Percentiles rank a stretch among this genome's conserved stretches.
Conservation (phyloP, 2,113 vertebrate genomes). For the Carlito syrichta region DNA sequence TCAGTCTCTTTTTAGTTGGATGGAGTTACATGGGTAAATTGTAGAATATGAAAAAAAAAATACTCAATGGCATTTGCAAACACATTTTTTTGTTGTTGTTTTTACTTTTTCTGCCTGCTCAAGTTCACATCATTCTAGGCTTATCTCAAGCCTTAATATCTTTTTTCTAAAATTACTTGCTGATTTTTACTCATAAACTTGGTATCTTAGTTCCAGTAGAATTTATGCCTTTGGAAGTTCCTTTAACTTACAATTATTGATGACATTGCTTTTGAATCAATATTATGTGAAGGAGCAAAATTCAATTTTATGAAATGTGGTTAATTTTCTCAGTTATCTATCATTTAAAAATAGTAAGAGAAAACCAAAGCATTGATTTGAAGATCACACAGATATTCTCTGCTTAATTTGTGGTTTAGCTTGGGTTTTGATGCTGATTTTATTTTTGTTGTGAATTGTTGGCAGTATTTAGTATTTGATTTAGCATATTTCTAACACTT, state of each 20-base stretch:
- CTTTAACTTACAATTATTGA: neutral
- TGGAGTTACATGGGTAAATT: neutral
- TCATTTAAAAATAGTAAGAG: constrained; percentile 40
- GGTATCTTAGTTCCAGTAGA: neutral
- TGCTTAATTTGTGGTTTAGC: constrained; percentile 42
- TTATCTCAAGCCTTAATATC: neutral
- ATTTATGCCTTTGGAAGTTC: neutral
- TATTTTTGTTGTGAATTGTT: constrained; percentile 17
- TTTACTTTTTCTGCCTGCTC: neutral
- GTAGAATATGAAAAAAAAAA: neutral
- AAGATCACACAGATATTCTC: neutral
- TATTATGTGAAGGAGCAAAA: neutral
- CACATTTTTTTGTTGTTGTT: neutral
- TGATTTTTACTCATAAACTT: neutral
- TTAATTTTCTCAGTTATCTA: neutral
- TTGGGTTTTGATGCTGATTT: constrained; percentile 38
- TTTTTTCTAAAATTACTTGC: neutral
- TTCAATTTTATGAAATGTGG: constrained; percentile 25
- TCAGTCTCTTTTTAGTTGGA: neutral
- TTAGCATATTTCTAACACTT: constrained; percentile 47
- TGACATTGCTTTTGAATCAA: neutral
- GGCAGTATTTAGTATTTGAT: constrained; percentile 25
- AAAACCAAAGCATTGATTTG: constrained; percentile 28
- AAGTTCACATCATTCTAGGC: neutral
- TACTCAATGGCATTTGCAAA: neutral